These are phyloP conservation scores for Porites australiensis DNA, from an alignment of 64 coral and sea anemone genomes.

Conservation along the genomic window DNA sequence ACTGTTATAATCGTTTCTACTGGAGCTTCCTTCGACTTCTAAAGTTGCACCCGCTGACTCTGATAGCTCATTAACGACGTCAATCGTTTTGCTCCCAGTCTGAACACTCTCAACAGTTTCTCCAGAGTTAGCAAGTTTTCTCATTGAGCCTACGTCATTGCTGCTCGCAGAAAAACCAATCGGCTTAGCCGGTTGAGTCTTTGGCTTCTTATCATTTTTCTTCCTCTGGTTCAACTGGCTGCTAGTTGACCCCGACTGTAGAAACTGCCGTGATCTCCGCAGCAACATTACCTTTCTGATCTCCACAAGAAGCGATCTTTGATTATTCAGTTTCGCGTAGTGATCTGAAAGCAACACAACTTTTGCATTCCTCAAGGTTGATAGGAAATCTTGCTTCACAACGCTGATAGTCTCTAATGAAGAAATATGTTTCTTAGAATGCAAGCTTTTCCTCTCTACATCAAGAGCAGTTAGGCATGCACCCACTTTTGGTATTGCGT, in stretches of 20 bases:
- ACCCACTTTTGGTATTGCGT: not conserved
- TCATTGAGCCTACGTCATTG: not conserved
- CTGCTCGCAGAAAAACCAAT: not conserved
- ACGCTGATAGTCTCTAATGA: not conserved
- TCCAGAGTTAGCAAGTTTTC: not conserved
- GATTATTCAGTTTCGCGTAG: not conserved
- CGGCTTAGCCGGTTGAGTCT: not conserved
- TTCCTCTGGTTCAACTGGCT: conserved; percentile 12
- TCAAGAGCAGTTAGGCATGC: not conserved
- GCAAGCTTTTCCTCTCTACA: not conserved
- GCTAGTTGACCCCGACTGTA: not conserved
- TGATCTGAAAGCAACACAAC: conserved; percentile 14
- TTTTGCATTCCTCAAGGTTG: not conserved
- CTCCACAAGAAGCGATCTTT: conserved; percentile 4
- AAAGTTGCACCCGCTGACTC: not conserved
- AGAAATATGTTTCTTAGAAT: not conserved
- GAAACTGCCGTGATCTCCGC: conserved; percentile 22
- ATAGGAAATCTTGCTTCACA: not conserved
- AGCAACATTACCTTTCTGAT: conserved; percentile 35
- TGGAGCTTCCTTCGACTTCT: not conserved
- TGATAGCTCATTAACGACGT: not conserved
- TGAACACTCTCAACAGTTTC: not conserved
- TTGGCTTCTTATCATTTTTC: not conserved
- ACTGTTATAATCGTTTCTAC: not conserved
- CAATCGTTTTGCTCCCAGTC: not conserved